Evolutionary conservation across 2,888 invertebrate species (phyloP).

Genomic region (Archips xylosteana): DNA sequence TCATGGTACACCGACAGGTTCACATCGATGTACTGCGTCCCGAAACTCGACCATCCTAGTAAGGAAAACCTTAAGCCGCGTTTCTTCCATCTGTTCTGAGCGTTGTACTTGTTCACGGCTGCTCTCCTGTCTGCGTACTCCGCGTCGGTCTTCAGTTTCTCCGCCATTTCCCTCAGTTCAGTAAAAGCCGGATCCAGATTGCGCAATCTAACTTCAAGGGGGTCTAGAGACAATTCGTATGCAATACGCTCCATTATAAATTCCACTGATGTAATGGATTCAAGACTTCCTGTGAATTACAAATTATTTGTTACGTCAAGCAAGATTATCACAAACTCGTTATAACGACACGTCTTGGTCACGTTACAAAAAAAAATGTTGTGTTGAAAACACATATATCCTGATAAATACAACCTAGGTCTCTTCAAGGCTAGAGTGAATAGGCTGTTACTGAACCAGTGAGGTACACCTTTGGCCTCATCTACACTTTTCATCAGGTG

Average conservation of each 20-base stretch:
- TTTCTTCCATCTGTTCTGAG: constrained; percentile 89
- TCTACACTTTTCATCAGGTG: too few species aligned
- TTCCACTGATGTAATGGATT: constrained; percentile 82
- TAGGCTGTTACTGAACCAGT: too few species aligned
- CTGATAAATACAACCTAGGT: too few species aligned
- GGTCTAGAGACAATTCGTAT: constrained; percentile 73
- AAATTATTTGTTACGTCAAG: neutral
- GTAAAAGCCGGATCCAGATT: constrained; percentile 66
- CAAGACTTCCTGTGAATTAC: constrained; percentile 65
- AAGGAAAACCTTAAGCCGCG: constrained; percentile 87
- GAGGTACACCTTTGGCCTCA: too few species aligned
- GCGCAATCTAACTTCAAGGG: constrained; percentile 76
- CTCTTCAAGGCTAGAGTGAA: too few species aligned
- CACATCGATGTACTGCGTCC: constrained; percentile 66
- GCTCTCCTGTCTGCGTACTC: constrained; percentile 76
- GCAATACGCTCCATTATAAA: constrained; percentile 87
- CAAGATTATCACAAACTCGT: too few species aligned
- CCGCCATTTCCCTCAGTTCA: constrained; percentile 68
- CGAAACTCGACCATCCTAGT: constrained; percentile 83
- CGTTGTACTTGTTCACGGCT: constrained; percentile 80
- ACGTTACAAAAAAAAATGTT: too few species aligned
- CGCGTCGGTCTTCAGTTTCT: constrained; percentile 76
- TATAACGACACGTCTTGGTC: too few species aligned
- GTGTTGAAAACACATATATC: too few species aligned
- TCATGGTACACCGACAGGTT: constrained; percentile 84